phyloP scores from a whole-genome alignment of 2,113 vertebrate species.

The Hoplias malabaricus region DNA sequence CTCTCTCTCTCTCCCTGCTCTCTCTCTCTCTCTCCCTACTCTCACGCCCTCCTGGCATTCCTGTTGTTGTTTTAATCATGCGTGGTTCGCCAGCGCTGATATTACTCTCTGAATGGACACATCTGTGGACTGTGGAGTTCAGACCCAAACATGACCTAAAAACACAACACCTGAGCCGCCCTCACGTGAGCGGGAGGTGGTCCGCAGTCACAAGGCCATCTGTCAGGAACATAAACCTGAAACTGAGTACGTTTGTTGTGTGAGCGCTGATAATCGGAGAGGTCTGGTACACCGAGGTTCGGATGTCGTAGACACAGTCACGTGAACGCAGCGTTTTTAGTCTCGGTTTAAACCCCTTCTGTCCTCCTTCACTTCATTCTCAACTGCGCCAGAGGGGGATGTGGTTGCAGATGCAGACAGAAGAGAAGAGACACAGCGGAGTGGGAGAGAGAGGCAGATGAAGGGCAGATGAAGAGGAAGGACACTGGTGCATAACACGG shows the following conservation, averaged over 20 bases:
- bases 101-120: not conserved
- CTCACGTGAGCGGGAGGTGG: not conserved
- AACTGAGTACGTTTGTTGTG: too few relatives aligned
- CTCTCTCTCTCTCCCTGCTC: not conserved
- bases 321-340: too few relatives aligned
- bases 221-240: too few relatives aligned
- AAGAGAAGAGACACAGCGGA: not conserved
- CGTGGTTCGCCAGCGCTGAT: not conserved
- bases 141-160: conserved; percentile 10
- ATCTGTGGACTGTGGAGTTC: conserved; percentile 7
- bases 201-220: too few relatives aligned
- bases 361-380: too few relatives aligned
- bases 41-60: not conserved
- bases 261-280: too few relatives aligned
- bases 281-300: too few relatives aligned
- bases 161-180: not conserved
- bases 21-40: too few relatives aligned
- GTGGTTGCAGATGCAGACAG: not conserved
- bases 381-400: not conserved
- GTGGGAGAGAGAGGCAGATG: not conserved
- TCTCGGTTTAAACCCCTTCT: too few relatives aligned
- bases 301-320: too few relatives aligned
- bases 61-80: not conserved
- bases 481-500: conserved; percentile 20
- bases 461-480: not conserved